Conservation (phyloP, 2,113 vertebrate species). For the Rattus norvegicus region DNA sequence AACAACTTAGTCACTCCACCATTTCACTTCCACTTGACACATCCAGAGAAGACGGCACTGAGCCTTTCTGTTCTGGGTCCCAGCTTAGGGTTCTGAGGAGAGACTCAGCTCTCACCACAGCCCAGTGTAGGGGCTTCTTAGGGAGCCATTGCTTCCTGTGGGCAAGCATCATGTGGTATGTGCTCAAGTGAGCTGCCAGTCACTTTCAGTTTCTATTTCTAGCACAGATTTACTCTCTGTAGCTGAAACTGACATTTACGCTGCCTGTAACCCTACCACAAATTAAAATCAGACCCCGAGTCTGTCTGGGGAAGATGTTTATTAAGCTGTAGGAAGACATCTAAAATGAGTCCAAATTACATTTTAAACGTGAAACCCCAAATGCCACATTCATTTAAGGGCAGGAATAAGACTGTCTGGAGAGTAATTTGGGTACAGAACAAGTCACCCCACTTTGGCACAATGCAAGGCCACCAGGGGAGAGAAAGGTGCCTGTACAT, state of each 20-base stretch:
- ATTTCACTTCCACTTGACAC: background rate
- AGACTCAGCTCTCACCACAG: background rate
- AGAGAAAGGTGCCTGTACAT: slow-evolving; percentile 73
- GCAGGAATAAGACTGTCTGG: slow-evolving; percentile 73
- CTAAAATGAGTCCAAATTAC: slow-evolving; percentile 83
- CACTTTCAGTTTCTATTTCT: slow-evolving; percentile 81
- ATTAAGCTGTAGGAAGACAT: slow-evolving; percentile 82
- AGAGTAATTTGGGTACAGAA: slow-evolving; percentile 82
- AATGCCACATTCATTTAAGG: slow-evolving; percentile 73
- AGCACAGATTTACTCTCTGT: slow-evolving; percentile 73
- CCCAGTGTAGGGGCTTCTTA: slow-evolving; percentile 9
- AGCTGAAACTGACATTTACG: slow-evolving; percentile 84
- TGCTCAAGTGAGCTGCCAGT: slow-evolving; percentile 65
- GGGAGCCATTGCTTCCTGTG: slow-evolving; percentile 55
- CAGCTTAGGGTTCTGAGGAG: slow-evolving; percentile 55
- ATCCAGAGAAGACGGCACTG: background rate
- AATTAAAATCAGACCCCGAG: slow-evolving; percentile 86
- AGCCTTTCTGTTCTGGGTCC: background rate
- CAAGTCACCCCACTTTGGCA: slow-evolving; percentile 70
- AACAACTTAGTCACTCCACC: background rate
- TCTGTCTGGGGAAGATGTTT: slow-evolving; percentile 78
- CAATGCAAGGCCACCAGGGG: slow-evolving; percentile 72
- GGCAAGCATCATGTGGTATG: slow-evolving; percentile 31
- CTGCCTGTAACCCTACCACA: slow-evolving; percentile 83
- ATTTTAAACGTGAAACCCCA: slow-evolving; percentile 80